These are phyloP conservation scores for Dynastes tityus DNA, from an alignment of 2,888 invertebrate species.

Conservation along the genomic window DNA sequence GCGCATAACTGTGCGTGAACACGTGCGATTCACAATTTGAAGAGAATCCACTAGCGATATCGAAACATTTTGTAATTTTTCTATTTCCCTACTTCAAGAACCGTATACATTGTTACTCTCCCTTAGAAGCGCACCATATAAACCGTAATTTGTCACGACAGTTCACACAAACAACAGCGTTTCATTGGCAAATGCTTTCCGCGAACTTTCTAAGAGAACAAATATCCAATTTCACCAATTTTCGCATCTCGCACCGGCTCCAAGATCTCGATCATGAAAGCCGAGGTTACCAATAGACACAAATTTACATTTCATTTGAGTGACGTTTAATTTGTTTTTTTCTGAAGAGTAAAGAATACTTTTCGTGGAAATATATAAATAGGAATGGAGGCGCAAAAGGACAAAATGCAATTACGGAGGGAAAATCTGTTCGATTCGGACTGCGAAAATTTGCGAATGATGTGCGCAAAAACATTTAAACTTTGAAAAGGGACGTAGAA, in stretches of 20 bases:
- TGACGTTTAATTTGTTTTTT: conserved; percentile 20
- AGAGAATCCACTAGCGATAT: too few relatives aligned
- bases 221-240: too few relatives aligned
- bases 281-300: neutral
- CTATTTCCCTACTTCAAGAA: too few relatives aligned
- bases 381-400: neutral
- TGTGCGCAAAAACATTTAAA: conserved; percentile 3
- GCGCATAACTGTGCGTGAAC: too few relatives aligned
- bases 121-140: too few relatives aligned
- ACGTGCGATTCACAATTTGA: too few relatives aligned
- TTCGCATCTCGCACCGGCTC: neutral
- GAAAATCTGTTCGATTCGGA: neutral
- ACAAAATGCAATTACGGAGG: conserved; percentile 24
- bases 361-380: neutral
- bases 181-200: too few relatives aligned
- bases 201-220: too few relatives aligned
- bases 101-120: too few relatives aligned
- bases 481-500: neutral
- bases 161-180: too few relatives aligned
- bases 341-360: conserved; percentile 6
- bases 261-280: neutral
- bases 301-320: conserved; percentile 15
- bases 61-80: too few relatives aligned
- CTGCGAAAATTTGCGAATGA: conserved; percentile 4
- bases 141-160: too few relatives aligned